Percentiles rank a stretch among this genome's conserved stretches.
Evolutionary conservation across 1,140 invertebrate species (phyloP).

Genomic region (Drosophila orosa): DNA sequence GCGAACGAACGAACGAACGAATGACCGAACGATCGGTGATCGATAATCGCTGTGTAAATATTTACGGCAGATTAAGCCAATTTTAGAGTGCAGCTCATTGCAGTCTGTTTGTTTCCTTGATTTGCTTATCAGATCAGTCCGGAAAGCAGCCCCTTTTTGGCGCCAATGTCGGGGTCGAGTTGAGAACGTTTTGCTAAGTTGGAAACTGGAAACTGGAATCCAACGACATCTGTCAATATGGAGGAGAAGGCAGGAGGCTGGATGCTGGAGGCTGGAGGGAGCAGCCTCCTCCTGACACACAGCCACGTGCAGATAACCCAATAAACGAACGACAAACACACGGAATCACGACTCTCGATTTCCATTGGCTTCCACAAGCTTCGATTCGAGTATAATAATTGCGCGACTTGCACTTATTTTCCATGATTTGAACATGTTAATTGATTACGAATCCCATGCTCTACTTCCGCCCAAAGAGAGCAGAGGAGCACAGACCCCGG

Average conservation of each 20-base stretch:
- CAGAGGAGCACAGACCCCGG: constrained; percentile 41
- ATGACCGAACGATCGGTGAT: constrained; percentile 4
- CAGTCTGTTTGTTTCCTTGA: constrained; percentile 45
- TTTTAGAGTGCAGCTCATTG: constrained; percentile 35
- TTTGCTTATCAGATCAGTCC: constrained; percentile 51
- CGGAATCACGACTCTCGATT: constrained; percentile 55
- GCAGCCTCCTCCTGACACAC: constrained; percentile 13
- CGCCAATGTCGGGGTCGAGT: constrained; percentile 67
- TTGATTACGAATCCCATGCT: constrained; percentile 77
- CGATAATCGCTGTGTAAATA: constrained; percentile 72
- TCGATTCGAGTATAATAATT: constrained; percentile 52
- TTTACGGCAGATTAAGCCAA: constrained; percentile 70
- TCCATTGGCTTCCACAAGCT: constrained; percentile 20
- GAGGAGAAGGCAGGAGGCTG: constrained; percentile 1
- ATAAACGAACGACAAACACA: constrained; percentile 36
- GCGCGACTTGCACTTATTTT: constrained; percentile 61
- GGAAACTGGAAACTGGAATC: constrained; percentile 21
- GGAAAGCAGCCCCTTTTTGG: constrained; percentile 55
- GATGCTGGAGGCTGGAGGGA: neutral
- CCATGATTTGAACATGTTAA: constrained; percentile 78
- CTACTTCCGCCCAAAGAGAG: constrained; percentile 63
- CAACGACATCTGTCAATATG: constrained; percentile 15
- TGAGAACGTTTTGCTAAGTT: constrained; percentile 1
- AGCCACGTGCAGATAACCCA: constrained; percentile 73
- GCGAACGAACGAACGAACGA: neutral